Conservation (phyloP, 2,113 vertebrate species). For the Xyliphius kryptos region DNA sequence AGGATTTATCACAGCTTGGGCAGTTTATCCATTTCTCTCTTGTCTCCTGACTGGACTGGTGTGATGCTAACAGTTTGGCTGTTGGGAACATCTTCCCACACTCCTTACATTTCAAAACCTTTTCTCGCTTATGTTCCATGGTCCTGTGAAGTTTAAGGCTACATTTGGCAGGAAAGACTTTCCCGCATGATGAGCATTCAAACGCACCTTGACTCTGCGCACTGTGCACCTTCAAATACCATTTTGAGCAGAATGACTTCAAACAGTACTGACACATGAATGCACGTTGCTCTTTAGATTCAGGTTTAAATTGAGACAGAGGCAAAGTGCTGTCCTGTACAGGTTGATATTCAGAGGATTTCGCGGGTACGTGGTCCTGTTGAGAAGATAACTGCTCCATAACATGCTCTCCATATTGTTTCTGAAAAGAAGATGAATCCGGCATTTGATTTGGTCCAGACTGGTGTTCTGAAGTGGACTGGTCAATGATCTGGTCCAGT, state of each 20-base stretch:
- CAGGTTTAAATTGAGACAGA: background rate
- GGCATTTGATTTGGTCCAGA: background rate
- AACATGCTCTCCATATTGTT: no score
- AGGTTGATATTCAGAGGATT: background rate
- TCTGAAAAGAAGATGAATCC: no score
- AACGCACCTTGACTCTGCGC: background rate
- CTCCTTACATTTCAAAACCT: background rate
- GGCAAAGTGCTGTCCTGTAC: background rate
- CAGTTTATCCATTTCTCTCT: background rate
- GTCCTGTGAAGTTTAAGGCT: background rate
- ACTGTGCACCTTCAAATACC: background rate
- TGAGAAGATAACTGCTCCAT: background rate
- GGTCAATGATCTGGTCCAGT: background rate
- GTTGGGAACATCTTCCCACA: background rate
- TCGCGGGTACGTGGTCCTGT: background rate
- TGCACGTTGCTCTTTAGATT: background rate
- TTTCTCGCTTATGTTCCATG: background rate
- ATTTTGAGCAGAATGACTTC: background rate
- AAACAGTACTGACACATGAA: background rate
- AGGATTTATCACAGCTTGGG: slow-evolving; percentile 7
- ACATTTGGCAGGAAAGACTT: slow-evolving; percentile 1
- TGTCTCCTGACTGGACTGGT: background rate
- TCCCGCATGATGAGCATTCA: slow-evolving; percentile 1
- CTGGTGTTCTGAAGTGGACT: background rate
- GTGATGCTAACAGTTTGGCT: background rate